Base-by-base conservation (phyloP, 92 coral and sea anemone species). In the Porites cylindrica region DNA sequence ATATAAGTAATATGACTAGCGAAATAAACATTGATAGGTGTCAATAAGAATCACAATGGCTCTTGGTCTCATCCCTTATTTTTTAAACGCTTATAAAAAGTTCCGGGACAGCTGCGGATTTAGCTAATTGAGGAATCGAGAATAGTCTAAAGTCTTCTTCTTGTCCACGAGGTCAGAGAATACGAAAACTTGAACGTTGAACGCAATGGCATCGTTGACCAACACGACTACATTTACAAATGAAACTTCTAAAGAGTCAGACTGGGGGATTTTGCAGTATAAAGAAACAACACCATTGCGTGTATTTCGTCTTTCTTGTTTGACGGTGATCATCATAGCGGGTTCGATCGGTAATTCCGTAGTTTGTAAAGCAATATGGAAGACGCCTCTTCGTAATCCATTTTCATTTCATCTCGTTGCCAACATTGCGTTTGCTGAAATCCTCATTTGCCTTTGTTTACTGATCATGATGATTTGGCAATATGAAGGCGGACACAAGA, bases 391-490 rank as follows among this genome's bases (percentile, higher is more conserved):
- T 64, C 87, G 80, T 23, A 88, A 85, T 59, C 94, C 94, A 4
- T 64, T 92, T 62, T 88, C 90, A 18, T 92, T 88, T 58, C 68
- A 84, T 75, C 82, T 92, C 69, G 94, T 92, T 5, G 79, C 94
- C 18, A 80, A 81, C 77, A 70, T 92, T 72, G 92, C 94, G n/a
- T 47, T 76, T 43, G 94, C 94, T 17, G 94, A 92, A 79, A 73
- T 92, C 51, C 14, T 85, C 24, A 80, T 74, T 7, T 78, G 78
- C 16, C 51, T 92, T 2, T 75, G 83, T 18, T 83, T 92, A 32
- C 82, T 92, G 1, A 52, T 85, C 58, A 24, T 88, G 51, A 64
- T 64, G 38, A 73, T 60, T 7, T 70, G 2, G 8, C 19, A 16
- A 6, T 8, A 76, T 62, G 54, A 24, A 51, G 79, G 6, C 43